Evolutionary conservation across 2,888 invertebrate species (phyloP).

Genomic region (Antheraea assamensis): DNA sequence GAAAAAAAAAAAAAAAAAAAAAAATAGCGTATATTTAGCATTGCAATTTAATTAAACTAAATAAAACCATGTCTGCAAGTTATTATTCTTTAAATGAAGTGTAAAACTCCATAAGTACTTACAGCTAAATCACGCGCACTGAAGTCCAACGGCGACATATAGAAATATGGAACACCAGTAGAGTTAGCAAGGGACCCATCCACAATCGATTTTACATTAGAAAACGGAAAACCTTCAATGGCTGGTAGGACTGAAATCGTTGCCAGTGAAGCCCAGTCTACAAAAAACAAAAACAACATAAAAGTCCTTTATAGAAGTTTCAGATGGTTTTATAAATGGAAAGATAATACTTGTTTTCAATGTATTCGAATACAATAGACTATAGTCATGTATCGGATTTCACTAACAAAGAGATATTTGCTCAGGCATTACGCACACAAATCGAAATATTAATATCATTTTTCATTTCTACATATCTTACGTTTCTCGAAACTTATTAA

Average conservation of each 20-base stretch:
- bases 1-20: no score
- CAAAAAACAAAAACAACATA: slow-evolving; percentile 32
- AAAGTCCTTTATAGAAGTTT: background rate
- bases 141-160: slow-evolving; percentile 87
- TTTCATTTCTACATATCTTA: no score
- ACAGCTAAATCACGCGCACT: slow-evolving; percentile 86
- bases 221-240: slow-evolving; percentile 85
- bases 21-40: no score
- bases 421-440: background rate
- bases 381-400: background rate
- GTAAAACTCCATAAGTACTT: slow-evolving; percentile 39
- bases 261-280: slow-evolving; percentile 88
- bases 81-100: no score
- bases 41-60: no score
- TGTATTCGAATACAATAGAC: background rate
- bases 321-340: background rate
- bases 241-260: slow-evolving; percentile 84
- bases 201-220: slow-evolving; percentile 86
- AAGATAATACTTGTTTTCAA: background rate
- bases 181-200: slow-evolving; percentile 87
- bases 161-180: slow-evolving; percentile 88
- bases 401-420: background rate
- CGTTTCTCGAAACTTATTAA: no score
- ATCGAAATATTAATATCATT: no score
- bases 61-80: no score